Evolutionary conservation across 1,140 invertebrate genomes (phyloP).

Genomic region (Diachasmimorpha longicaudata): DNA sequence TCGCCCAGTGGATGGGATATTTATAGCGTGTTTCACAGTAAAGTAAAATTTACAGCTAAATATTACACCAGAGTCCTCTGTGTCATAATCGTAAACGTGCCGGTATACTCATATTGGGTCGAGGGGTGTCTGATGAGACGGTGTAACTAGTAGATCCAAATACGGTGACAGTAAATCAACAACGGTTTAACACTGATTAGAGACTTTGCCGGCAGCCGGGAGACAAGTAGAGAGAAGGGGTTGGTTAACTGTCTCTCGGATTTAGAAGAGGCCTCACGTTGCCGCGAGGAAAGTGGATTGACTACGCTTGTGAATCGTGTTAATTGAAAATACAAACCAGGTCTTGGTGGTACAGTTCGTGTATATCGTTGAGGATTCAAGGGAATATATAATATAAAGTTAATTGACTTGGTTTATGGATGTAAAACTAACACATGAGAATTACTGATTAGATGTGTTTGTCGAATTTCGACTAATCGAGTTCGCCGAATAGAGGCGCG

Average conservation of each 20-base stretch:
- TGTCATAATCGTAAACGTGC: conserved; percentile 10
- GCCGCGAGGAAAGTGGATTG: conserved; percentile 8
- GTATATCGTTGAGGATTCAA: background rate
- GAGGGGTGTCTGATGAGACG: conserved; percentile 6
- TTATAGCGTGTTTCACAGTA: background rate
- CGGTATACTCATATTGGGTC: conserved; percentile 6
- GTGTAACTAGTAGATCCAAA: background rate
- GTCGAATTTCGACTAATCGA: background rate
- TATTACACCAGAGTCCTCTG: background rate
- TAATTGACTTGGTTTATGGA: background rate
- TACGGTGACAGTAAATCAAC: conserved; percentile 22
- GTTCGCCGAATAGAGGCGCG: background rate
- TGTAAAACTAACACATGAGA: background rate
- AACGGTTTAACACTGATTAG: conserved; percentile 23
- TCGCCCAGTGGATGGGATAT: background rate
- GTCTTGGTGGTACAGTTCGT: background rate
- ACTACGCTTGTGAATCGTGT: conserved; percentile 16
- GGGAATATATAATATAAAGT: background rate
- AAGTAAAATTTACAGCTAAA: background rate
- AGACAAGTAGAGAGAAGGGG: background rate
- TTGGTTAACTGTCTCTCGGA: background rate
- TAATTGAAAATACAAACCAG: conserved; percentile 18
- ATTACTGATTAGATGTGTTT: background rate
- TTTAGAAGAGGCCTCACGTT: background rate
- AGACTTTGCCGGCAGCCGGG: background rate